A percentile compares a stretch with the other conserved stretches of the same genome.
Evolutionary conservation across 2,113 vertebrate genomes (phyloP).

Genomic region (Colaptes auratus): DNA sequence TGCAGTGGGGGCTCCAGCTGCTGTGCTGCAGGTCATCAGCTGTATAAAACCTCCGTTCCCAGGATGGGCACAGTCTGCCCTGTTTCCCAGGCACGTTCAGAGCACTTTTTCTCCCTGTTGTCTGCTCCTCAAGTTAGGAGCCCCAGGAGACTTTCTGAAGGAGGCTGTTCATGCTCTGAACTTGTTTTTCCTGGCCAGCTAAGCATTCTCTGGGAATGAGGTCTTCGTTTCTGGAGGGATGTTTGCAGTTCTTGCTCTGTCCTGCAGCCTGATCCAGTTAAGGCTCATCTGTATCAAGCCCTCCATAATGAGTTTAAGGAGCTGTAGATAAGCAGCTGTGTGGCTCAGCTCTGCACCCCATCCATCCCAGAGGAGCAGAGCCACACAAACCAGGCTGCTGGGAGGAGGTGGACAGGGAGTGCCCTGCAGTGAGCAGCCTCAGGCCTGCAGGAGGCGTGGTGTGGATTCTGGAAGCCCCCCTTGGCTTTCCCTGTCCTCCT

Average conservation of each 20-base stretch:
- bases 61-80: neutral
- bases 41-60: too few relatives aligned
- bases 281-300: neutral
- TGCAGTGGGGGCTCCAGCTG: too few relatives aligned
- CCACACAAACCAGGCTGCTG: rapidly evolving
- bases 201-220: neutral
- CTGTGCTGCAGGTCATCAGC: neutral
- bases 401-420: too few relatives aligned
- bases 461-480: neutral
- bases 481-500: rapidly evolving
- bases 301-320: neutral
- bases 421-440: too few relatives aligned
- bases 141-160: neutral
- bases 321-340: neutral
- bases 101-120: neutral
- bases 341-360: neutral
- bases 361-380: neutral
- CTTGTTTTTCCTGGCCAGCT: neutral
- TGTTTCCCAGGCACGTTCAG: neutral
- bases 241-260: neutral
- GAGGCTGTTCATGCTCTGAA: neutral
- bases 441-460: too few relatives aligned
- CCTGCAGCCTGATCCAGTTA: neutral
- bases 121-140: neutral
- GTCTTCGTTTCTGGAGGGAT: neutral